These are phyloP conservation scores for Fissipunctia ypsillon DNA, from an alignment of 2,888 invertebrate species.

Conservation along the genomic window DNA sequence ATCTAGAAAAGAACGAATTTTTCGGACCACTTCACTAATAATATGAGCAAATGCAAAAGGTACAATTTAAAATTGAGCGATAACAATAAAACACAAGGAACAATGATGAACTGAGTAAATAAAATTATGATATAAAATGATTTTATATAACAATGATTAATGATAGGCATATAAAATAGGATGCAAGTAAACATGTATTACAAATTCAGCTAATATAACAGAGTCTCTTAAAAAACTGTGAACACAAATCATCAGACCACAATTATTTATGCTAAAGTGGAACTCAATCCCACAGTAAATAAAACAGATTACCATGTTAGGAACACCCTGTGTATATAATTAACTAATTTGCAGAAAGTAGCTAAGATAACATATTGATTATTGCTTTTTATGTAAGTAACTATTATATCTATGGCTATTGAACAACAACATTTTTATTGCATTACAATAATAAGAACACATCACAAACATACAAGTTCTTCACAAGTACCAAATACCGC, in stretches of 20 bases:
- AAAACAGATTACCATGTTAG: slow-evolving; percentile 32
- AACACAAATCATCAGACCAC: slow-evolving; percentile 61
- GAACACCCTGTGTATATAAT: slow-evolving; percentile 35
- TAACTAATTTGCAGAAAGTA: slow-evolving; percentile 38
- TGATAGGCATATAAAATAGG: slow-evolving; percentile 55
- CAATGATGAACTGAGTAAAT: slow-evolving; percentile 55
- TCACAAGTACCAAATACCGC: slow-evolving; percentile 35
- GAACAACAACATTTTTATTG: slow-evolving; percentile 50
- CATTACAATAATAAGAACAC: slow-evolving; percentile 53
- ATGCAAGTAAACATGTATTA: slow-evolving; percentile 50
- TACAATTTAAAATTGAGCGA: slow-evolving; percentile 79
- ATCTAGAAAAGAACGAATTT: slow-evolving; percentile 46
- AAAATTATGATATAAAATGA: slow-evolving; percentile 70
- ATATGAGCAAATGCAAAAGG: slow-evolving; percentile 85
- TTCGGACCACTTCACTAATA: slow-evolving; percentile 55
- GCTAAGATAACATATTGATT: slow-evolving; percentile 42
- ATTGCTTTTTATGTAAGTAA: slow-evolving; percentile 58
- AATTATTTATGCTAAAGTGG: slow-evolving; percentile 44
- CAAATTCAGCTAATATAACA: slow-evolving; percentile 60
- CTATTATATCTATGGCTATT: slow-evolving; percentile 54
- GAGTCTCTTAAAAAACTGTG: slow-evolving; percentile 57
- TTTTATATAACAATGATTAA: slow-evolving; percentile 72
- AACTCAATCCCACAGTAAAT: slow-evolving; percentile 38
- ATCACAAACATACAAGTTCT: slow-evolving; percentile 57
- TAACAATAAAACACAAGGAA: slow-evolving; percentile 57